Evolutionary conservation across 2,888 invertebrate genomes (phyloP).

Genomic region (Cristatella mucedo): DNA sequence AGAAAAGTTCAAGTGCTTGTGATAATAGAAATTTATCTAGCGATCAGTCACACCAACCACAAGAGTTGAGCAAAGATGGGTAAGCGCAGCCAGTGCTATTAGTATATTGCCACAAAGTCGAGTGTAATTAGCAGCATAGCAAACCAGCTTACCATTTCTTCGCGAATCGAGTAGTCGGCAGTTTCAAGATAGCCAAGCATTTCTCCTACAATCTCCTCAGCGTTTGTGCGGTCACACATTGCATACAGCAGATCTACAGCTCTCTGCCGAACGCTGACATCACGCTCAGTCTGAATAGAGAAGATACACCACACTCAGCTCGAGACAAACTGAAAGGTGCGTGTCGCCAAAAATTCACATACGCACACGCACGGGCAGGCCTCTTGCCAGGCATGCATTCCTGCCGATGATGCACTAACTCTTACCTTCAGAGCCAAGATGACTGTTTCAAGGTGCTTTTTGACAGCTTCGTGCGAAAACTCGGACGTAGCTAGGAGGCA

Average conservation of each 20-base stretch:
- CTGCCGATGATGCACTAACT: no score
- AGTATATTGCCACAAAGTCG: no score
- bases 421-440: conserved; percentile 81
- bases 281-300: conserved; percentile 69
- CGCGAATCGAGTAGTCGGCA: conserved; percentile 96
- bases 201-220: conserved; percentile 97
- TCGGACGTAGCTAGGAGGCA: conserved; percentile 96
- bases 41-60: no score
- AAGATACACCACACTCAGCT: conserved; percentile 1
- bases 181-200: conserved; percentile 98
- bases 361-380: no score
- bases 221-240: conserved; percentile 98
- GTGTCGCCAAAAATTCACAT: no score
- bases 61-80: no score
- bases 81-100: no score
- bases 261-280: conserved; percentile 90
- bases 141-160: conserved; percentile 84
- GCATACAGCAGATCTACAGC: conserved; percentile 96
- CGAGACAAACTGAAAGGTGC: background rate
- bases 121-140: no score
- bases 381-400: no score
- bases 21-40: conserved; percentile 8
- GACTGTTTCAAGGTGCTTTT: conserved; percentile 98
- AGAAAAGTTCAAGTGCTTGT: no score
- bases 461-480: conserved; percentile 97